Base-by-base conservation (phyloP, 2,888 invertebrate genomes). In the Pecten maximus region DNA sequence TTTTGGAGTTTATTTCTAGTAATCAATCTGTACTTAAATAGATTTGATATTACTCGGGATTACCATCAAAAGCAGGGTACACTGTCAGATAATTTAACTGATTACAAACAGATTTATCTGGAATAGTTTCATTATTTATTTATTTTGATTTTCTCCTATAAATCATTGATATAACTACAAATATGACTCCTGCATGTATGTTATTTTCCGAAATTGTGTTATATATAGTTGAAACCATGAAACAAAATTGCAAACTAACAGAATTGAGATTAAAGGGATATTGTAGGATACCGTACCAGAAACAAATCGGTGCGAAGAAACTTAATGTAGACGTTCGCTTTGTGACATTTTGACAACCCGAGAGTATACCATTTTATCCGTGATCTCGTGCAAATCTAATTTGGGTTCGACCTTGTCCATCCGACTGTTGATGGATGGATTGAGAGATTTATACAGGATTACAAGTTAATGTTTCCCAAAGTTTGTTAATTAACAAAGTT, bases 331-430 rank as follows among this genome's bases (percentile, higher is more conserved):
- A 74, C 16, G 1, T 74, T 74, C 15, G 74, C 28, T 35, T 35
- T 74, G 35, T 35, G 74, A 16, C 16, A 19, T 74, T 74, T 35
- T 35, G 74, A 12, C 28, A 74, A 28, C 74, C 74, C 74, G 15
- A 35, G 74, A 28, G 60, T 74, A 28, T 74, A 74, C 28, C 28
- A 74, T 28, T 74, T 74, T 74, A 74, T 74, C 74, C 74, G 74
- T 28, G 28, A 74, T 74, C 6, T 23, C 35, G 74, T 35, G 74
- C 35, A 74, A 74, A 74, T 74, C 74, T 35, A 35, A 35, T 74
- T 74, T 74, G 16, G 28, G 35, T 74, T 35, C 74, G 74, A 28
- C 74, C 74, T 74, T 23, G 60, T 23, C 60, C 23, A 60, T 60
- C 1, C 16, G 60, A 60, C 2, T 60, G n/a, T n/a, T 74, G 74